Evolutionary conservation across 2,797 vertebrate genomes (phyloP), one percentile per base, ranked within the genome.

Genomic region (Sebastes kiyomatsui): DNA sequence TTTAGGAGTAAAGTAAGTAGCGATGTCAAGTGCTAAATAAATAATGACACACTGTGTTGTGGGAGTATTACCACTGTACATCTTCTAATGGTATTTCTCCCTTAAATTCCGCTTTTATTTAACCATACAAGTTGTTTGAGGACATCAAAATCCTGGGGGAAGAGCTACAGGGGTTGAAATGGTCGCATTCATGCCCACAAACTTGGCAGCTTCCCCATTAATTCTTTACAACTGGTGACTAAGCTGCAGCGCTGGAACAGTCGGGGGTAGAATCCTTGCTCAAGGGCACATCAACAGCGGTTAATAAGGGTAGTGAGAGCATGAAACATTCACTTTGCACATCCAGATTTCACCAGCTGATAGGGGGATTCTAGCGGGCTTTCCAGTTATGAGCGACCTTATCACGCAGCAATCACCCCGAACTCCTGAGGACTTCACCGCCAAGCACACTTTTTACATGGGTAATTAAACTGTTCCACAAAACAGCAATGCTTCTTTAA

Each of bases 381-480:
- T 86, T 79, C 60, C 54, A 83, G 20, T 79, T 32, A 33, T 49
- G 70, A 73, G 73, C n/a, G 11, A n/a, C 23, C 18, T 79, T 74
- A 83, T 81, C 71, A 64, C 64, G 68, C 65, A 84, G 22, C 60
- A 71, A 75, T 83, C 70, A 67, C 25, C 56, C 22, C 54, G 82
- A 76, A 73, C 56, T 81, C 67, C 16, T 3, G 22, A 73, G 64
- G 58, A 86, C 32, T 75, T 88, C 49, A 62, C 64, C 49, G 54
- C 61, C 77, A 77, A 79, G 80, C 49, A 42, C 56, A 67, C 23
- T 75, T 76, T 88, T 81, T 60, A 55, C 52, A 75, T 16, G 68
- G 65, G 30, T 80, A 85, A 88, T 90, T 85, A 82, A 88, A 72
- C 72, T 23, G 35, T 68, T 69, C 75, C 58, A 77, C 25, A 67